Base-by-base conservation (phyloP, 2,797 vertebrate species). In the Echeneis naucrates region DNA sequence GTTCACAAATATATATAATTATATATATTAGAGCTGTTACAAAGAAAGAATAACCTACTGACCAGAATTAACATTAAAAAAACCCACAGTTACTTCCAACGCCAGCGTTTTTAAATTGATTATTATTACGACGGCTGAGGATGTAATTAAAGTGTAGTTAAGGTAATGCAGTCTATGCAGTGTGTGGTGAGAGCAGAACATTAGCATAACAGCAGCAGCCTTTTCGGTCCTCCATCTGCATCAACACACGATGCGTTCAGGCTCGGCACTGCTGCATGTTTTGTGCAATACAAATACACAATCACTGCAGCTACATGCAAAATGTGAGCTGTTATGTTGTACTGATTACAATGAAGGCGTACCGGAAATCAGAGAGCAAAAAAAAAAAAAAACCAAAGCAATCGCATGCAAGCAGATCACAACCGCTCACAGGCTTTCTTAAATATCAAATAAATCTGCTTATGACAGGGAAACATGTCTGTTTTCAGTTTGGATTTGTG, bases 1-100 rank as follows among this genome's bases (percentile, higher is more conserved):
- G 48, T 24, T 24, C 5, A 48, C 48, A 23, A 13, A 23, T 48
- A 23, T 48, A 12, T 47, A 47, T 47, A 11, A 23, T 23, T 21
- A 45, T 45, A 45, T 45, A 45, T 45, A 45, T 45, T 45, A 44
- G 44, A 45, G 44, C 44, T 44, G 45, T 45, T 11, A 45, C 44
- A 47, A 21, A 47, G 45, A 45, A 21, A 23, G 45, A 4, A 23
- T 4, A 47, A 23, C 21, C n/a, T 47, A 12, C 45, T 47, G 8
- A n/a, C 45, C 44, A 21, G n/a, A 45, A 14, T 11, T 10, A n/a
- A 21, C 9, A 47, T 12, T 47, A 47, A 47, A 23, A 45, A 47
- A 47, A 47, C 45, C 45, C 11, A 47, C n/a, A 10, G 4, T 23
- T 23, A 3, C 44, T 45, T 45, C 3, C 44, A 45, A 21, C 4